Percentiles rank a stretch among this genome's conserved stretches.
phyloP scores from a whole-genome alignment of 2,888 invertebrate genomes.

The Tachina grossa region DNA sequence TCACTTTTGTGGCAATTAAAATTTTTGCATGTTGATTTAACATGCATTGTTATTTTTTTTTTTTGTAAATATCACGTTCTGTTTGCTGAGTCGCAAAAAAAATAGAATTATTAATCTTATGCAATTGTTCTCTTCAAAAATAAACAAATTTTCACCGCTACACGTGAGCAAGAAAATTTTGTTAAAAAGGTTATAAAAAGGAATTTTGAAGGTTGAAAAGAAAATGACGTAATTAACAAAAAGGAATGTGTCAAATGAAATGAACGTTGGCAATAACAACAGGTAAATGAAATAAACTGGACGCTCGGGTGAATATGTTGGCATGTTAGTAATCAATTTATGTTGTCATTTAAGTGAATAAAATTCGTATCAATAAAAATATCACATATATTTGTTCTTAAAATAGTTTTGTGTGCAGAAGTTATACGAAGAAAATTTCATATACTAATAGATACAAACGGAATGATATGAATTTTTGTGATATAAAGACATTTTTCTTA shows the following conservation, averaged over 20 bases:
- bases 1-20: no score
- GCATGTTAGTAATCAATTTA: constrained; percentile 58
- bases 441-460: background rate
- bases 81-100: background rate
- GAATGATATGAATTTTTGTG: background rate
- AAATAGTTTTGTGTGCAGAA: background rate
- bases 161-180: background rate
- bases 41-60: no score
- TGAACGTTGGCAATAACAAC: constrained; percentile 46
- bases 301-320: constrained; percentile 43
- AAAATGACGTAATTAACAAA: constrained; percentile 41
- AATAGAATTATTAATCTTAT: no score
- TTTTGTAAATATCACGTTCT: no score
- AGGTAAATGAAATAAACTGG: constrained; percentile 34
- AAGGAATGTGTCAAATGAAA: constrained; percentile 22
- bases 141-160: background rate
- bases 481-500: constrained; percentile 13
- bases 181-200: background rate
- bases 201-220: background rate
- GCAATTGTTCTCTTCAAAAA: no score
- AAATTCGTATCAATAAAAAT: background rate
- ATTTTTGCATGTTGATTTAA: no score
- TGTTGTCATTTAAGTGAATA: constrained; percentile 30
- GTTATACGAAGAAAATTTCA: background rate
- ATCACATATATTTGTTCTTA: background rate